Base-by-base conservation (phyloP, 2,113 vertebrate species). In the Ctenodactylus gundi region DNA sequence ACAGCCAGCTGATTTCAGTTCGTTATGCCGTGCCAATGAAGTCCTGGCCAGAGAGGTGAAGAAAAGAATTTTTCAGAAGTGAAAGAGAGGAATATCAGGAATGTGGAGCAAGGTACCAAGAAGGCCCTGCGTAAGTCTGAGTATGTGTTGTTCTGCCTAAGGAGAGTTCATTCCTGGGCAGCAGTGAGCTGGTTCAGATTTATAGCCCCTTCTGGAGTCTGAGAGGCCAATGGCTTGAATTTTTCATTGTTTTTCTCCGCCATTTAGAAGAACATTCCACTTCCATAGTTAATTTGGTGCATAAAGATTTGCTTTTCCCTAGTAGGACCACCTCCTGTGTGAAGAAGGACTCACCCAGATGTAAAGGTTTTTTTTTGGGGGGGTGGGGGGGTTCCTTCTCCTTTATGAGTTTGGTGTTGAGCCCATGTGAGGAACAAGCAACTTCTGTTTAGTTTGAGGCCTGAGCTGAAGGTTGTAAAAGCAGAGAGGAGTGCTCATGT, bases 301-400 rank as follows among this genome's bases (percentile, higher is more conserved):
- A 55, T 83, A 88, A 93, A 82, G 95, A 95, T 90, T 97, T 94
- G 85, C 91, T 86, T 62, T 51, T 93, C 13, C 51, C 31, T 0
- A 57, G 83, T 7, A 88, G 20, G 64, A 53, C 44, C 4, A 21
- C 88, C 93, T 95, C 94, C 85, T 72, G 10, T 70, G 44, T 84
- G 41, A 70, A 73, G 68, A 82, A 92, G 65, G 57, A 65, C 91
- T 57, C 65, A 55, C 1, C 0, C 57, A 60, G 82, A 83, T 58
- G 68, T 91, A 12, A 62, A 34, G 55, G 44, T 76, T 85, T 93
- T 44, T 29, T 86, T 86, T 68, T 70, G n/a, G n/a, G n/a, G n/a
- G n/a, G n/a, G n/a, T n/a, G n/a, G n/a, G n/a, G n/a, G n/a, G n/a
- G n/a, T 72, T 51, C 15, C 25, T 39, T 25, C 57, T 31, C 60